A percentile compares a stretch with the other conserved stretches of the same genome.
Evolutionary conservation across 2,797 vertebrate genomes (phyloP).

Genomic region (Hemitrygon akajei): DNA sequence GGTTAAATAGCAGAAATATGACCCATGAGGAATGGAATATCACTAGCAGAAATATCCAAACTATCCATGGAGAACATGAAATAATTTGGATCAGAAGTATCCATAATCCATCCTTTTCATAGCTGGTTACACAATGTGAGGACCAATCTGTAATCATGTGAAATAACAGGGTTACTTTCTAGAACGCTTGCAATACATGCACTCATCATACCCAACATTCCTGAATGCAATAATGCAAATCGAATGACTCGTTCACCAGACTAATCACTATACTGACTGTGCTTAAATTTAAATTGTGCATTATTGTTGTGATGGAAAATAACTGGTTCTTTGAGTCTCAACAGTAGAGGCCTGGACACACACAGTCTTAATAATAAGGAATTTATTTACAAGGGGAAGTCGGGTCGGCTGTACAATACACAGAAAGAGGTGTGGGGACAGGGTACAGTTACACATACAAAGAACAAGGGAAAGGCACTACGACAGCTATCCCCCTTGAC

Average conservation of each 20-base stretch:
- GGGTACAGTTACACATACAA: too few species aligned
- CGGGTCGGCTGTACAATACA: too few species aligned
- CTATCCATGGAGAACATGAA: slow-evolving; percentile 81
- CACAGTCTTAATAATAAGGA: too few species aligned
- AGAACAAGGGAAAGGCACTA: too few species aligned
- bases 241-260: not conserved
- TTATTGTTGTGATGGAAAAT: too few species aligned
- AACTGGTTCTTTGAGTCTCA: too few species aligned
- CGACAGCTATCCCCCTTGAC: too few species aligned
- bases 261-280: not conserved
- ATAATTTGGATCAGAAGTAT: slow-evolving; percentile 57
- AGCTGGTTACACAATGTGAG: slow-evolving; percentile 62
- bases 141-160: slow-evolving; percentile 70
- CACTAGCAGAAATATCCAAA: slow-evolving; percentile 66
- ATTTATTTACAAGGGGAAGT: too few species aligned
- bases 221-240: not conserved
- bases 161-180: not conserved
- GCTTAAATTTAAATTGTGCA: not conserved
- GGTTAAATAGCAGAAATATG: slow-evolving; percentile 60
- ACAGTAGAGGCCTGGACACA: too few species aligned
- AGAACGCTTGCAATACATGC: slow-evolving; percentile 32
- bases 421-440: too few species aligned
- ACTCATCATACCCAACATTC: not conserved
- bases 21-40: slow-evolving; percentile 75
- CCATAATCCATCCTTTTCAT: slow-evolving; percentile 67